Base-by-base conservation (phyloP, 2,888 invertebrate species). In the Drosophila pullipes region DNA sequence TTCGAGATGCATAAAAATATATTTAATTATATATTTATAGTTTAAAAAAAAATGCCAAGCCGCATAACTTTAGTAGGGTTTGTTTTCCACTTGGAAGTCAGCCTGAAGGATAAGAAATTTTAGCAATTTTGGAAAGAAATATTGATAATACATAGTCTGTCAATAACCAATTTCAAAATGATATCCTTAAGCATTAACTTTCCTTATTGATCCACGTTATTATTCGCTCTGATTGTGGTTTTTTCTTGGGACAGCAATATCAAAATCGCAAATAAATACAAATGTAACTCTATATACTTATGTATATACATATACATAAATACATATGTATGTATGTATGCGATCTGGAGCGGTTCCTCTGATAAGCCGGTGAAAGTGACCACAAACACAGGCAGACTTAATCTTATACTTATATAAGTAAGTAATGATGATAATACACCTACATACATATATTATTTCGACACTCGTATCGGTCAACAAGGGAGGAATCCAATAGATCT, bases 291-390 rank as follows among this genome's bases (percentile, higher is more conserved):
- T 47, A 47, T 47, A 16, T 13, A 22, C 13, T 7, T 47, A 16
- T 47, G 25, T 9, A 25, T 47, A 4, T 47, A 47, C 22, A 47
- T 25, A 47, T 4, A 25, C n/a, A 5, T 44, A 22, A 25, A 18
- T 59, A 11, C 53, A 25, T 31, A 37, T 22, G 10, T 63, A 37
- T 39, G 35, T 60, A 54, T 49, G 18, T 50, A 49, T 41, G 33
- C 35, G 60, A 61, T 53, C 66, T 58, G 54, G 62, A 54, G 47
- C 59, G 68, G 49, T 65, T 78, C 31, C 65, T 60, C 71, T 61
- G 78, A 75, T 79, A 79, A 79, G 78, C 69, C 33, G 64, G n/a
- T 68, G 65, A 50, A 41, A 63, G 28, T 66, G 69, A 66, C 63
- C 77, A 66, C 28, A 65, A 41, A n/a, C 25, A 41, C 52, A 33